These are phyloP conservation scores for Acanthaster planci DNA, from an alignment of 35 echinoderm and acorn worm species.

Conservation along the genomic window DNA sequence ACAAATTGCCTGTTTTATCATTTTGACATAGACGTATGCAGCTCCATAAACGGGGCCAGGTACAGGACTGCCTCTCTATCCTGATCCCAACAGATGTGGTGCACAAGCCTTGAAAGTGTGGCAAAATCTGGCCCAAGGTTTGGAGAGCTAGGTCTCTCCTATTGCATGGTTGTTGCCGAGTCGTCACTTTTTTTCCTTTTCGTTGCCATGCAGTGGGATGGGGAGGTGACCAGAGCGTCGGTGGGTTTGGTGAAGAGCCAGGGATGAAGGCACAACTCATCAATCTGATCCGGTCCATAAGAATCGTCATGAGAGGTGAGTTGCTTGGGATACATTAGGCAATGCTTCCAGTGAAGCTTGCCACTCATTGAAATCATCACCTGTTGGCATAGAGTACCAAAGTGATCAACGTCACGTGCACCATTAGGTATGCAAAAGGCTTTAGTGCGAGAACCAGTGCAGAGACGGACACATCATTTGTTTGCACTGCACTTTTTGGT, in stretches of 20 bases:
- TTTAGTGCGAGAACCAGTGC: no score
- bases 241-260: slow-evolving; percentile 98
- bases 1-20: no score
- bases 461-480: no score
- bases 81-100: neutral
- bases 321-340: neutral
- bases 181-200: slow-evolving; percentile 23
- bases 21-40: no score
- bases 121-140: neutral
- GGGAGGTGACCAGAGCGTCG: slow-evolving; percentile 82
- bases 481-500: no score
- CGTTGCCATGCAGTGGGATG: slow-evolving; percentile 80
- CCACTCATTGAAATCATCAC: no score
- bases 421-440: no score
- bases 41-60: no score
- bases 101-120: neutral
- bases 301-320: slow-evolving; percentile 98
- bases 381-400: no score
- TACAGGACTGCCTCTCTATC: no score
- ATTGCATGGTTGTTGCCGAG: neutral
- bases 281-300: slow-evolving; percentile 92
- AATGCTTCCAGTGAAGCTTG: neutral
- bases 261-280: slow-evolving; percentile 97
- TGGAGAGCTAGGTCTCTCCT: neutral
- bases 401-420: no score